Conservation (phyloP, 1,140 invertebrate species). For the Cydia fagiglandana region DNA sequence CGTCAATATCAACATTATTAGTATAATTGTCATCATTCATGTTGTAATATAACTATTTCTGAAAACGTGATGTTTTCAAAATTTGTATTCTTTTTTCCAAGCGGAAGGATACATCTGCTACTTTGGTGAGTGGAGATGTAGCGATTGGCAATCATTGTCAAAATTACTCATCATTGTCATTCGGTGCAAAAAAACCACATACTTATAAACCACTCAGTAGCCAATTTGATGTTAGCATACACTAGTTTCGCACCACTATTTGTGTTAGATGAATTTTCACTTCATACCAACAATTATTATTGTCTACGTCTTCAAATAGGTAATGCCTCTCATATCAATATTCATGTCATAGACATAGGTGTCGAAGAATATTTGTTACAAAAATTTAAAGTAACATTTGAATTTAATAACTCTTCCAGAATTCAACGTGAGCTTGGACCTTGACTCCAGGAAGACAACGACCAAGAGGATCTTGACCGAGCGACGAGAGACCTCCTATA, state of each 20-base stretch:
- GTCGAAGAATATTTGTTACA: too few species aligned
- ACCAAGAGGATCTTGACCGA: slow-evolving; percentile 67
- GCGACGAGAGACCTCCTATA: slow-evolving; percentile 59
- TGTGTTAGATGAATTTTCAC: slow-evolving; percentile 8
- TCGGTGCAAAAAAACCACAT: background rate
- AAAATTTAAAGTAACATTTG: background rate
- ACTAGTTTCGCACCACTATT: slow-evolving; percentile 16
- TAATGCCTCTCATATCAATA: slow-evolving; percentile 25
- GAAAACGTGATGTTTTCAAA: slow-evolving; percentile 33
- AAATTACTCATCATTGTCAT: slow-evolving; percentile 10
- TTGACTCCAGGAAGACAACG: slow-evolving; percentile 68
- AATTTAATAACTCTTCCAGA: slow-evolving; percentile 45
- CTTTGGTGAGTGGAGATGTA: slow-evolving; percentile 72
- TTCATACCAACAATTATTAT: background rate
- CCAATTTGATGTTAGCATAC: slow-evolving; percentile 27
- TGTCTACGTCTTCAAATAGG: background rate
- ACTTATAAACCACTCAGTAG: slow-evolving; percentile 1
- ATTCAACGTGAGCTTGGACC: slow-evolving; percentile 65
- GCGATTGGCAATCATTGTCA: slow-evolving; percentile 18
- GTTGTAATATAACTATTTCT: too few species aligned
- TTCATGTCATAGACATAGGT: background rate
- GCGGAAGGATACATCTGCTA: slow-evolving; percentile 78
- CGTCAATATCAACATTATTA: background rate
- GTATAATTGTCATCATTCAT: background rate
- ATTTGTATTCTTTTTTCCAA: slow-evolving; percentile 63